Conservation (phyloP, 2,797 vertebrate species). For the Hapalemur alaotrensis region DNA sequence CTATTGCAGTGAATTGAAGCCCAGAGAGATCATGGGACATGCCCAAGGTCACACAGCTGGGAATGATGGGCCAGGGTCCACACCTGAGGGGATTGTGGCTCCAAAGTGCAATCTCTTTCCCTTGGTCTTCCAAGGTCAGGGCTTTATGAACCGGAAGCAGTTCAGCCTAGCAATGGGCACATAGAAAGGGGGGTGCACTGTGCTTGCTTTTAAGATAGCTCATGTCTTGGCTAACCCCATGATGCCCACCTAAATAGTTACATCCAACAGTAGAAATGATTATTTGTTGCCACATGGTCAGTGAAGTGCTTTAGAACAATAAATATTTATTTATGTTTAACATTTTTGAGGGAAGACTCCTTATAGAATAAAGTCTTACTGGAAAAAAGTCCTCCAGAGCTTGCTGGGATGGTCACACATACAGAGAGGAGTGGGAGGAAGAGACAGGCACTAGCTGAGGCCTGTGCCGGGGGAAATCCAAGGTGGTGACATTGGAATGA, state of each 20-base stretch:
- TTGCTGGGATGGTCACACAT: background rate
- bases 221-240: background rate
- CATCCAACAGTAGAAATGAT: background rate
- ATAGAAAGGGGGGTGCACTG: background rate
- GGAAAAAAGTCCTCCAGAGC: background rate
- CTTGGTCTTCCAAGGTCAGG: background rate
- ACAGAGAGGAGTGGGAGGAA: background rate
- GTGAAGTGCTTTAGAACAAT: background rate
- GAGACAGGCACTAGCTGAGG: background rate
- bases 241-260: background rate
- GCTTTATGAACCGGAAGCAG: background rate
- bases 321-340: conserved; percentile 9
- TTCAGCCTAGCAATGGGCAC: background rate
- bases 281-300: background rate
- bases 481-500: background rate
- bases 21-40: background rate
- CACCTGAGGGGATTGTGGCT: background rate
- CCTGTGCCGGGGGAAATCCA: background rate
- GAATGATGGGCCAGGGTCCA: background rate
- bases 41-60: background rate
- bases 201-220: background rate
- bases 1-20: background rate
- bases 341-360: background rate
- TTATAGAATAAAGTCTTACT: background rate
- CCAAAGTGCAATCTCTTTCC: background rate